Base-by-base conservation (phyloP, 2,888 invertebrate genomes). In the Andrena flavipes region DNA sequence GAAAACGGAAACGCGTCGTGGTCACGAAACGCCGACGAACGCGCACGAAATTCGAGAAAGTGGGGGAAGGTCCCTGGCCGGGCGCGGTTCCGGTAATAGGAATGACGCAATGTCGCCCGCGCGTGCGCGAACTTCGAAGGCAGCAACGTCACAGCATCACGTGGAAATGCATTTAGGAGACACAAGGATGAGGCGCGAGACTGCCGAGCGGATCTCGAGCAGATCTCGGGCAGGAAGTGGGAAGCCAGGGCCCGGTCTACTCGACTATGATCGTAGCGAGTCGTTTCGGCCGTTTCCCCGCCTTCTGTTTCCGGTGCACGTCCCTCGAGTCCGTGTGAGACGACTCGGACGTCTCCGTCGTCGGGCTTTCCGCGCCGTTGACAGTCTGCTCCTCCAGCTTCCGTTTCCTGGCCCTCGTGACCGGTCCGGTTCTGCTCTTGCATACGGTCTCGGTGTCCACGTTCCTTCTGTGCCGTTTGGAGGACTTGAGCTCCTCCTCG, bases 331-430 rank as follows among this genome's bases (percentile, higher is more conserved):
- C 84, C 35, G 68, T 29, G 10, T 86, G 85, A 16, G 84, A 78
- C 0, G 85, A 73, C 1, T 82, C 85, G 13, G 56, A 82, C 10
- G 88, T 87, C 67, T 92, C 91, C 4, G 74, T 29, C 0, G 5
- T 5, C 7, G 88, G 86, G 35, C 81, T 86, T 13, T 88, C 89
- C 5, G 84, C 87, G 1, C 84, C 62, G 51, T 84, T 76, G 2
- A 72, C 83, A 7, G 54, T 80, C 35, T 89, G 85, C 56, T 91
- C 91, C 5, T 91, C 92, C 5, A 94, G 88, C 84, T 93, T 93
- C 42, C 92, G 89, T 86, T 93, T 93, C 51, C 92, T 92, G 49
- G 92, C 88, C 76, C 94, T 88, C 8, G 93, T 94, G 16, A 94
- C 89, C 0, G 93, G 93, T 0, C 94, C 93, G 20, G 64, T 80